phyloP scores from a whole-genome alignment of 2,797 vertebrate genomes.

The Protonibea diacanthus region DNA sequence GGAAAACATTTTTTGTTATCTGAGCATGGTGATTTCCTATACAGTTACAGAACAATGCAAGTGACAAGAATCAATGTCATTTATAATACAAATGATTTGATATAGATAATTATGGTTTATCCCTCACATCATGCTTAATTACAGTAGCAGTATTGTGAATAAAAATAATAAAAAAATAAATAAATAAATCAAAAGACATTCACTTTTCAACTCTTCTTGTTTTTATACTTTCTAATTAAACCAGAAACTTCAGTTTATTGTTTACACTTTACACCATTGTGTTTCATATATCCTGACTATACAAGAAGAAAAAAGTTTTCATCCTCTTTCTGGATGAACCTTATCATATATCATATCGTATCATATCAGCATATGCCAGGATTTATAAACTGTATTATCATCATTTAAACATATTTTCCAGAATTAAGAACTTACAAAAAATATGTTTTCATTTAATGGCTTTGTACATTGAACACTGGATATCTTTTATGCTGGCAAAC shows the following conservation, averaged over 20 bases:
- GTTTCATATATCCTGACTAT: background rate
- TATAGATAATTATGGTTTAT: background rate
- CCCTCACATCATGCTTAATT: background rate
- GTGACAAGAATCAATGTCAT: background rate
- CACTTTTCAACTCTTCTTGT: background rate
- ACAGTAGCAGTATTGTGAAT: background rate
- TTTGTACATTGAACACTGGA: background rate
- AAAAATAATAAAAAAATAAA: background rate
- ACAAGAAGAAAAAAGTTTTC: background rate
- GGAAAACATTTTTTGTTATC: constrained; percentile 2
- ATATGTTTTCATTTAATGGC: background rate
- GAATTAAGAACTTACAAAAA: background rate
- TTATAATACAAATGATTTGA: constrained; percentile 1
- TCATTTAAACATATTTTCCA: background rate
- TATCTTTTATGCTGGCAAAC: background rate
- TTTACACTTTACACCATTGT: background rate
- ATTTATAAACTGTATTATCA: background rate
- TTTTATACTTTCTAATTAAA: background rate
- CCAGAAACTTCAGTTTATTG: background rate
- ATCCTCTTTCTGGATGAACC: background rate
- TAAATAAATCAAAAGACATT: background rate
- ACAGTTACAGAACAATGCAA: constrained; percentile 6
- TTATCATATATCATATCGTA: too few species aligned
- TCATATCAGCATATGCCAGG: background rate
- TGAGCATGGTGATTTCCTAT: background rate